Evolutionary conservation across 2,888 invertebrate genomes (phyloP).

Genomic region (Coelogynopora nodosa): DNA sequence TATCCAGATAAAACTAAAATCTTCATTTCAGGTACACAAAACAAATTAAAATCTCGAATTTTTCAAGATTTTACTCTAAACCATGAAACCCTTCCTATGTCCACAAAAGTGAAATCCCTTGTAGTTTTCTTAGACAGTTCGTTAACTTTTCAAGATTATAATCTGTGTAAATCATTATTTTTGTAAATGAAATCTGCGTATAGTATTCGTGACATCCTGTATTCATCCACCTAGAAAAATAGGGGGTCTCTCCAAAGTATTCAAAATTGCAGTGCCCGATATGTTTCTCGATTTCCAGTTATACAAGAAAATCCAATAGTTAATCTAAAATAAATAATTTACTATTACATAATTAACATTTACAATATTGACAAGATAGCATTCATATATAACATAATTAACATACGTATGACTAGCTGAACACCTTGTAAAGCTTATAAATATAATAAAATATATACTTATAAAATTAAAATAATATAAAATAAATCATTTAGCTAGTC

Average conservation of each 20-base stretch:
- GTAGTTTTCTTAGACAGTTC: background rate
- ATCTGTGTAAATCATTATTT: background rate
- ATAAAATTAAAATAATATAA: no score
- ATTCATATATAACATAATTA: no score
- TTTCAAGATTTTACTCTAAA: background rate
- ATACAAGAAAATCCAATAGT: no score
- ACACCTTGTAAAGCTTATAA: no score
- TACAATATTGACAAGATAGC: no score
- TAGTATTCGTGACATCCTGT: background rate
- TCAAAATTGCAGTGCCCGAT: background rate
- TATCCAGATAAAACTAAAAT: background rate
- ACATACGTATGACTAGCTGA: no score
- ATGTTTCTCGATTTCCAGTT: conserved; percentile 3
- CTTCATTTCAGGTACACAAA: background rate
- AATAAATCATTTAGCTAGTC: no score
- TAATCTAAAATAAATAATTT: no score
- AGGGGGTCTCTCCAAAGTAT: background rate
- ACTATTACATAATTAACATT: no score
- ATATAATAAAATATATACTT: no score
- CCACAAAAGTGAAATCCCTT: conserved; percentile 23
- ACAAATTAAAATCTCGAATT: background rate
- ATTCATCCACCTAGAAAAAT: background rate
- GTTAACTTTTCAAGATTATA: conserved; percentile 5
- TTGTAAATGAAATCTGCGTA: background rate
- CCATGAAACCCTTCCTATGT: background rate